Conservation (phyloP, 2,113 vertebrate species). For the Cinclus cinclus region DNA sequence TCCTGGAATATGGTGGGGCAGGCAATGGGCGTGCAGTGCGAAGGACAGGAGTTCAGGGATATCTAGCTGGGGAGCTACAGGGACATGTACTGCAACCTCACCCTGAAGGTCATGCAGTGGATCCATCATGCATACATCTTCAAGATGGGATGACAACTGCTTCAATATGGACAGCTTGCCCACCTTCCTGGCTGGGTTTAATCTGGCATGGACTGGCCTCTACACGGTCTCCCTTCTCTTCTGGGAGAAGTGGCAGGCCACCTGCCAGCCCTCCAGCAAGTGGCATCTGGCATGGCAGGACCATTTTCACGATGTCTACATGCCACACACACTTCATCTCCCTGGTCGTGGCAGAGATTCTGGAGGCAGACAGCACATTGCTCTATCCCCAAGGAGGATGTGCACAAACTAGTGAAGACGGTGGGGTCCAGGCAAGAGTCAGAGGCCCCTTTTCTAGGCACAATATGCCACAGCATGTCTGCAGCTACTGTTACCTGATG, state of each 20-base stretch:
- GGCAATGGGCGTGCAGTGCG: neutral
- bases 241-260: neutral
- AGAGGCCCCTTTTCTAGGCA: neutral
- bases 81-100: constrained; percentile 16
- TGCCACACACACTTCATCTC: neutral
- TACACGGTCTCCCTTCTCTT: neutral
- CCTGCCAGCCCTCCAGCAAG: neutral
- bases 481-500: neutral
- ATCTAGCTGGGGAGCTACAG: neutral
- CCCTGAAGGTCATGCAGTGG: neutral
- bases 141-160: neutral
- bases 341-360: neutral
- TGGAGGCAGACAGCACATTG: neutral
- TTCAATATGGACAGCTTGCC: neutral
- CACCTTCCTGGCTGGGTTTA: neutral
- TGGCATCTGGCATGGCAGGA: neutral
- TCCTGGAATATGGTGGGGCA: neutral
- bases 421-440: neutral
- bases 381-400: neutral
- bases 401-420: neutral
- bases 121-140: neutral
- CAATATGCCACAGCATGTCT: neutral
- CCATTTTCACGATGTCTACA: neutral
- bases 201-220: neutral
- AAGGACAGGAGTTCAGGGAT: neutral